These are phyloP conservation scores for Acanthopagrus latus DNA, from an alignment of 2,797 vertebrate species.

Conservation along the genomic window DNA sequence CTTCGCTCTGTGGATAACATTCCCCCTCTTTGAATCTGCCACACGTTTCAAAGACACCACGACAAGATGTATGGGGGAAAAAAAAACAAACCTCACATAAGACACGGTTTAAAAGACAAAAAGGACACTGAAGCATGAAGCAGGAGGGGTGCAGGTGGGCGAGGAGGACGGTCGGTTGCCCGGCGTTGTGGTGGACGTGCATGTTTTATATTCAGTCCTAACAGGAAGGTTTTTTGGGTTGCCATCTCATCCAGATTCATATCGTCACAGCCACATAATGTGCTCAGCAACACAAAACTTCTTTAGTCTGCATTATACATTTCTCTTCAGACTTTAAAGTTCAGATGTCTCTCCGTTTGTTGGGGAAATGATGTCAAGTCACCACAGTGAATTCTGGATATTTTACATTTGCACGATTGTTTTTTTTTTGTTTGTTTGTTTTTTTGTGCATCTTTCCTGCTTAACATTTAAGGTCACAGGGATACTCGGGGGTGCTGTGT, in stretches of 20 bases:
- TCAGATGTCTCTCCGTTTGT: not conserved
- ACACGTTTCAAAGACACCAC: constrained; percentile 31
- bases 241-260: constrained; percentile 2
- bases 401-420: not conserved
- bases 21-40: constrained; percentile 40
- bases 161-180: constrained; percentile 9
- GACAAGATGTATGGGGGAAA: constrained; percentile 39
- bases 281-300: not conserved
- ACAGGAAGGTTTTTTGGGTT: constrained; percentile 4
- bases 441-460: not conserved
- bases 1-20: constrained; percentile 41
- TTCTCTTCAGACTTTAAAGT: not conserved
- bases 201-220: constrained; percentile 13
- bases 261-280: constrained; percentile 8
- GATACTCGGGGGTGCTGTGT: constrained; percentile 19
- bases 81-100: constrained; percentile 49
- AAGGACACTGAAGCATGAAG: constrained; percentile 47
- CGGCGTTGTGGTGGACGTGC: constrained; percentile 21
- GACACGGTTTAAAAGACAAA: constrained; percentile 48
- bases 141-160: not conserved
- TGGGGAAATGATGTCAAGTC: constrained; percentile 4
- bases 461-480: constrained; percentile 16
- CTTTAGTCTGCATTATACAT: not conserved
- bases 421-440: no score
- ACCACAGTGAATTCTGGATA: not conserved